Percentiles rank a stretch among this genome's conserved stretches.
These are phyloP conservation scores for Malaclemys terrapin DNA, from an alignment of 2,113 vertebrate genomes.

Conservation along the genomic window DNA sequence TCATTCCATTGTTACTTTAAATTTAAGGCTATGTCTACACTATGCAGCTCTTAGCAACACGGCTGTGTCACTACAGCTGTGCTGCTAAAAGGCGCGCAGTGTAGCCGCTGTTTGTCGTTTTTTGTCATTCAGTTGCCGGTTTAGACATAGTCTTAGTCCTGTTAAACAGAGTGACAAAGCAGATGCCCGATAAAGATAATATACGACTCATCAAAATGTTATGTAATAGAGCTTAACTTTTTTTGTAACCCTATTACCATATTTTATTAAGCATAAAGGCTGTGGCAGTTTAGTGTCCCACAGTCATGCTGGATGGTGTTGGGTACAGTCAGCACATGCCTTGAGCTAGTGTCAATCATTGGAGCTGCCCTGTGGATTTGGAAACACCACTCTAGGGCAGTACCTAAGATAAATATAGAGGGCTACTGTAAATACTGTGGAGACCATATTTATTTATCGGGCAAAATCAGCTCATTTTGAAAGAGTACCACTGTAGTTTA, in stretches of 20 bases:
- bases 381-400: background rate
- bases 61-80: no score
- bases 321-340: background rate
- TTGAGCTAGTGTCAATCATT: accelerated
- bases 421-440: background rate
- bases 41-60: no score
- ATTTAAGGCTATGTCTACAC: background rate
- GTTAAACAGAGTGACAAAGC: background rate
- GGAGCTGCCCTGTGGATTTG: background rate
- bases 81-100: no score
- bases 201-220: background rate
- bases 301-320: background rate
- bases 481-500: background rate
- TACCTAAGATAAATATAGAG: background rate
- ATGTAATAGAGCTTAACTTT: background rate
- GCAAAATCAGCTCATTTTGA: background rate
- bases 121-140: no score
- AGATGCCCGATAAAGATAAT: background rate
- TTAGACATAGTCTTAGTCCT: background rate
- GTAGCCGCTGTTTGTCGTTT: no score
- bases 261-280: background rate
- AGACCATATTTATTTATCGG: background rate
- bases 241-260: background rate
- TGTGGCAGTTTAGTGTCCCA: accelerated
- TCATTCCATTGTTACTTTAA: background rate